These are phyloP conservation scores for Drosophila asahinai DNA, from an alignment of 1,140 invertebrate genomes.

Conservation along the genomic window DNA sequence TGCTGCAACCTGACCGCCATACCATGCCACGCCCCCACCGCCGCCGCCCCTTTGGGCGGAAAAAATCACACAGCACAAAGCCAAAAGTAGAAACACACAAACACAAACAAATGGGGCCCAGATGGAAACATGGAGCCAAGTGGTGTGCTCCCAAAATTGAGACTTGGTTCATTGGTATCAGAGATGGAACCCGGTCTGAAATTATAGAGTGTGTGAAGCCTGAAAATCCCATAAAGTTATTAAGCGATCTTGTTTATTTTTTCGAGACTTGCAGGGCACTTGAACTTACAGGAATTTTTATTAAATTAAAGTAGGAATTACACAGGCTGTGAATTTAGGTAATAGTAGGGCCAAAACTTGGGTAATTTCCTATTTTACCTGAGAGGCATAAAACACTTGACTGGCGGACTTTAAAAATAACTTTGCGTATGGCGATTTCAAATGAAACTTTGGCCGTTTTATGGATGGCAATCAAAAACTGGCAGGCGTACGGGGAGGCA, in stretches of 20 bases:
- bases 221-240: not conserved
- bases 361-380: not conserved
- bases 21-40: constrained; percentile 35
- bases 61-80: constrained; percentile 80
- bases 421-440: constrained; percentile 22
- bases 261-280: not conserved
- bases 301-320: not conserved
- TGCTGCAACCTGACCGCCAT: constrained; percentile 54
- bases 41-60: constrained; percentile 31
- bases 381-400: not conserved
- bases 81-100: constrained; percentile 72
- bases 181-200: constrained; percentile 16
- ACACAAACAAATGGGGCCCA: constrained; percentile 41
- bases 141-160: constrained; percentile 36
- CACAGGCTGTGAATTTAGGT: no score
- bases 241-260: not conserved
- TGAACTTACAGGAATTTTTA: not conserved
- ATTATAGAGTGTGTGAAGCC: not conserved
- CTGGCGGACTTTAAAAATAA: constrained; percentile 4
- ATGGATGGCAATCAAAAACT: constrained; percentile 31
- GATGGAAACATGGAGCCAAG: constrained; percentile 28
- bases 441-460: constrained; percentile 39
- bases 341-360: no score
- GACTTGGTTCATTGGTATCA: constrained; percentile 50
- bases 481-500: no score